A percentile compares a stretch with the other conserved stretches of the same genome.
Evolutionary conservation across 2,888 invertebrate species (phyloP).

Genomic region (Synergus umbraculus): DNA sequence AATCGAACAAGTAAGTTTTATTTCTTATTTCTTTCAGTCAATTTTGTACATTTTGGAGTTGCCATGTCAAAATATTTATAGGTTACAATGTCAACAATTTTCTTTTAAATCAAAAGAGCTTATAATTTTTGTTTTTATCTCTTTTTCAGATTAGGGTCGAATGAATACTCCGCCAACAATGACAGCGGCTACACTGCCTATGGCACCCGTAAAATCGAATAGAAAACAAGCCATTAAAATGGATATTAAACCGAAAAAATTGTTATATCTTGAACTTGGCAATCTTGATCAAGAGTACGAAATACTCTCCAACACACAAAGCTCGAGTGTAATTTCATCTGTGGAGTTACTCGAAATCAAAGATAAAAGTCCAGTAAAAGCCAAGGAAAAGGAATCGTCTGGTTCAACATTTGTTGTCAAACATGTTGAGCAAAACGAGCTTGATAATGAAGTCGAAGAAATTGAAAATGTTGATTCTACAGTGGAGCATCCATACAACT

Average conservation of each 20-base stretch:
- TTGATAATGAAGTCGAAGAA: constrained; percentile 22
- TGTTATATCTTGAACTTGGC: background rate
- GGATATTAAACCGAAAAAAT: constrained; percentile 31
- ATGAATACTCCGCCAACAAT: constrained; percentile 39
- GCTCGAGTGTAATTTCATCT: background rate
- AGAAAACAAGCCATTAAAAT: constrained; percentile 17
- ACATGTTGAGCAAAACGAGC: constrained; percentile 32
- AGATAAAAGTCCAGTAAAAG: background rate
- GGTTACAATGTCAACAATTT: constrained; percentile 14
- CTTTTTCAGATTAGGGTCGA: constrained; percentile 6
- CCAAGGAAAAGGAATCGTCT: background rate
- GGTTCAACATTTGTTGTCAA: constrained; percentile 2
- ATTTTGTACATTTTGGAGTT: background rate
- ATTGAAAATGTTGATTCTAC: background rate
- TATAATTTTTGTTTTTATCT: background rate
- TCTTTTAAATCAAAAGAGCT: background rate
- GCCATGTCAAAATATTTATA: background rate
- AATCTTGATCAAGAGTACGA: background rate
- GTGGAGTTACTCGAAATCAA: background rate
- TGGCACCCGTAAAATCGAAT: constrained; percentile 27
- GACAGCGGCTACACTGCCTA: constrained; percentile 10
- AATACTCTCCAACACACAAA: background rate
- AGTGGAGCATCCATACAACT: constrained; percentile 20
- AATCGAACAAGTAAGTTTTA: background rate
- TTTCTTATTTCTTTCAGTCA: background rate